Evolutionary conservation across 1,140 invertebrate species (phyloP), one percentile per base, ranked within the genome.

Genomic region (Papilio glaucus): DNA sequence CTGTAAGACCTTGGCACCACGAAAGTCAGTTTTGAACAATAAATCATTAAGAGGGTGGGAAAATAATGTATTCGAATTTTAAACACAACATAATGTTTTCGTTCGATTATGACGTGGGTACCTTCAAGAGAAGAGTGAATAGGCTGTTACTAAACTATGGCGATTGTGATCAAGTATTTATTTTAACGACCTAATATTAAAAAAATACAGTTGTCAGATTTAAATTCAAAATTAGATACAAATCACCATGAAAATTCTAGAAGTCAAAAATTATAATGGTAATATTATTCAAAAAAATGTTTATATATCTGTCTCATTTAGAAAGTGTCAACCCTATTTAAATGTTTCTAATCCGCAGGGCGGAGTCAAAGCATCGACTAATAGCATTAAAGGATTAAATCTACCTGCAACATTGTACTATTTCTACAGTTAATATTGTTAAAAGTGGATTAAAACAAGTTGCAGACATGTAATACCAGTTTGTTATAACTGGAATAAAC

Each of bases 391-490:
- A 57, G 49, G 21, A 6, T 33, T 33, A 57, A 57, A 9, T 57
- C 8, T 24, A 57, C 49, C 9, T 57, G 21, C 21, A 57, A 57
- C 49, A 24, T 57, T 57, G 49, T 49, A 49, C 2, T 57, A 57
- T 57, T 12, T 57, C 21, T 57, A 57, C 21, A 24, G 0, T 57
- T 57, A 57, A 57, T 26, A 57, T 57, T 57, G 21, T 7, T 49
- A 26, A 57, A 57, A 26, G 49, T 57, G 21, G 49, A 57, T 57
- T 57, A 57, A 57, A 57, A 57, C 12, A 57, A 57, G 21, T 57
- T n/a, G n/a, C n/a, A n/a, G n/a, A 12, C 4, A 24, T 3, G 0
- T 12, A 21, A 6, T 1, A 24, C 10, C 10, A 26, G 49, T 53
- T 9, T 12, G 21, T 21, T 24, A 12, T 53, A n/a, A n/a, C n/a